Evolutionary conservation across 2,797 vertebrate species (phyloP), one percentile per base, ranked within the genome.

Genomic region (Miopithecus talapoin): DNA sequence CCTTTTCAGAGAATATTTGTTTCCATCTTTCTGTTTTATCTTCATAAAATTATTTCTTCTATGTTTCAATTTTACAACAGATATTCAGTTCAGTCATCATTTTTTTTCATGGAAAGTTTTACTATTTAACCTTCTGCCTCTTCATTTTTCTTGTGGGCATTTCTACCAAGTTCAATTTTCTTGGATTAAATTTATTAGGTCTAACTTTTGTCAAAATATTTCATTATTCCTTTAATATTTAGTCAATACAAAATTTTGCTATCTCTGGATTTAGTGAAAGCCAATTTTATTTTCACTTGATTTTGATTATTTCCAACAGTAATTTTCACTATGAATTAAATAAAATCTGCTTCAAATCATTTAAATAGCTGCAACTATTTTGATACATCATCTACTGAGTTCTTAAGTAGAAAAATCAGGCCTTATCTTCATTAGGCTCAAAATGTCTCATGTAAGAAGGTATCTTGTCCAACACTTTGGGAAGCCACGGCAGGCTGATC

Each of bases 51-150:
- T 85, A 94, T 85, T 94, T 89, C 19, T 61, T 87, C 43, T 78
- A 41, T 96, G 85, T 78, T 76, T 81, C 46, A 93, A 81, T 95
- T 97, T 94, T 79, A 91, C 1, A 91, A 48, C 43, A 78, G 87
- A 83, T 36, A 41, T 85, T 53, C 39, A 94, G 33, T 53, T 85
- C 7, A 68, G 8, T 64, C 64, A 79, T 30, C 17, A 33, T 74
- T 28, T n/a, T 84, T 87, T 91, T 93, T n/a, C 24, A 89, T 43
- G 33, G 78, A 76, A 90, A 85, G 74, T 48, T 84, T 21, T 46
- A 43, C n/a, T 68, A 19, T 79, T 81, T 87, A 85, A 74, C 16
- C 55, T 93, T 46, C 30, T 41, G n/a, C 26, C 9, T 61, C 14
- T 39, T n/a, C 5, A 21, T 41, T 50, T 48, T 76, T 80, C 61